Percentiles rank a stretch among this genome's conserved stretches.
These are phyloP conservation scores for Apomyelois bistriatella DNA, from an alignment of 2,888 invertebrate genomes.

Conservation along the genomic window DNA sequence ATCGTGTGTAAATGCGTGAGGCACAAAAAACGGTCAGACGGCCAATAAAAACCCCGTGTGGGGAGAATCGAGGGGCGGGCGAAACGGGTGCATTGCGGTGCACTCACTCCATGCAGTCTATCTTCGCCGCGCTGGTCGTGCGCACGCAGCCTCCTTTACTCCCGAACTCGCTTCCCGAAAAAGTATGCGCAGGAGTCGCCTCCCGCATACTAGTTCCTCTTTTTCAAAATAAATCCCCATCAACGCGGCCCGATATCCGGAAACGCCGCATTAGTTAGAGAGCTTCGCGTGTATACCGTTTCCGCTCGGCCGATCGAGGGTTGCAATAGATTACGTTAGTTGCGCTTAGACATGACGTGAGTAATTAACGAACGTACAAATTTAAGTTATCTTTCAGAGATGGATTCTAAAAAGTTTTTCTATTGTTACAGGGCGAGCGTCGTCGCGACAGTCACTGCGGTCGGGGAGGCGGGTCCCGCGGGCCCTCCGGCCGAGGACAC, in stretches of 20 bases:
- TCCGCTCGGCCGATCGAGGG: slow-evolving; percentile 44
- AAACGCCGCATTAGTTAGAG: slow-evolving; percentile 37
- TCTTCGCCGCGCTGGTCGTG: slow-evolving; percentile 67
- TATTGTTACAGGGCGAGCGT: slow-evolving; percentile 64
- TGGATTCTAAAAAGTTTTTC: slow-evolving; percentile 29
- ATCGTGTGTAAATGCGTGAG: slow-evolving; percentile 67
- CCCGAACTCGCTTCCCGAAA: slow-evolving; percentile 33
- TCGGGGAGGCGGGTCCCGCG: slow-evolving; percentile 60
- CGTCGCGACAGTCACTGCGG: slow-evolving; percentile 53
- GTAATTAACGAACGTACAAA: slow-evolving; percentile 15
- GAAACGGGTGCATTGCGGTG: slow-evolving; percentile 63
- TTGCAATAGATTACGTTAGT: slow-evolving; percentile 32
- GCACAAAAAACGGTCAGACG: slow-evolving; percentile 73
- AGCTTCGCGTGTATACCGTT: slow-evolving; percentile 54
- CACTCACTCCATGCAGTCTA: slow-evolving; percentile 70
- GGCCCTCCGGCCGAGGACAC: slow-evolving; percentile 60
- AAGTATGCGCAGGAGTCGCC: slow-evolving; percentile 43
- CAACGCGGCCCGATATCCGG: slow-evolving; percentile 50
- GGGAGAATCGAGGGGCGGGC: slow-evolving; percentile 73
- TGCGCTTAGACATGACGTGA: slow-evolving; percentile 59
- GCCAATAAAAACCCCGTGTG: slow-evolving; percentile 75
- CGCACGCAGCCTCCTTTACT: slow-evolving; percentile 67
- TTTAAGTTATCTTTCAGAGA: not conserved
- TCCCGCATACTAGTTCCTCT: slow-evolving; percentile 31
- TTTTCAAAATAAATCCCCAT: slow-evolving; percentile 32